Conservation (phyloP, 1,140 invertebrate species). For the Heliconius melpomene region DNA sequence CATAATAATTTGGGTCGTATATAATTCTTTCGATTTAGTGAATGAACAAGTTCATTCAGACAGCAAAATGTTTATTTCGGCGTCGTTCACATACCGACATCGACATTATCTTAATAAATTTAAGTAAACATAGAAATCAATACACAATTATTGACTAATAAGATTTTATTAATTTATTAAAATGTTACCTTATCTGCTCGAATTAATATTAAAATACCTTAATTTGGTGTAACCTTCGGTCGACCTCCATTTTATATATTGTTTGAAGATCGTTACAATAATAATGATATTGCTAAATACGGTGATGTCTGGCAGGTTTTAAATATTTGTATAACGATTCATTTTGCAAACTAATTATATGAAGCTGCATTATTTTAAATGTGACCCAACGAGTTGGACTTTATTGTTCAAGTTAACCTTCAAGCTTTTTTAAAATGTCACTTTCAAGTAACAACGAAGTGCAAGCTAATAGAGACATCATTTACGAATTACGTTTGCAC, state of each 20-base stretch:
- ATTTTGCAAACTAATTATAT: slow-evolving; percentile 24
- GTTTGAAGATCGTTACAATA: slow-evolving; percentile 38
- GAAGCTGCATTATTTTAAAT: slow-evolving; percentile 21
- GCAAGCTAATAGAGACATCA: slow-evolving; percentile 67
- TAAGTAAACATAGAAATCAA: slow-evolving; percentile 67
- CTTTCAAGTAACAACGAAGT: slow-evolving; percentile 24
- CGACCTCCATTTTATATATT: slow-evolving; percentile 35
- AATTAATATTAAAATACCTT: slow-evolving; percentile 33
- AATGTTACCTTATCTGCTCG: slow-evolving; percentile 35
- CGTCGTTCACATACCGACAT: slow-evolving; percentile 37
- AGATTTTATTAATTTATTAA: slow-evolving; percentile 37
- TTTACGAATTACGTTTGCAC: slow-evolving; percentile 64
- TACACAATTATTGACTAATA: slow-evolving; percentile 61
- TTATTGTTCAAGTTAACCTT: slow-evolving; percentile 12
- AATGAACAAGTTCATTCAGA: slow-evolving; percentile 43
- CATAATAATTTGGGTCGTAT: slow-evolving; percentile 43
- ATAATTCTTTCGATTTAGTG: slow-evolving; percentile 46
- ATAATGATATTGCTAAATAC: slow-evolving; percentile 41
- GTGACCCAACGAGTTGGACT: neutral
- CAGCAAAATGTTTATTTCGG: slow-evolving; percentile 37
- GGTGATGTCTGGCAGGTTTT: slow-evolving; percentile 27
- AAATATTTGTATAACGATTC: slow-evolving; percentile 30
- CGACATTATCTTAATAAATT: slow-evolving; percentile 37
- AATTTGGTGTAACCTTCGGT: slow-evolving; percentile 37
- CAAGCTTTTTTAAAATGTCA: slow-evolving; percentile 24